A percentile compares a stretch with the other conserved stretches of the same genome.
Evolutionary conservation across 1,140 invertebrate species (phyloP).

Genomic region (Meteorus sp.): DNA sequence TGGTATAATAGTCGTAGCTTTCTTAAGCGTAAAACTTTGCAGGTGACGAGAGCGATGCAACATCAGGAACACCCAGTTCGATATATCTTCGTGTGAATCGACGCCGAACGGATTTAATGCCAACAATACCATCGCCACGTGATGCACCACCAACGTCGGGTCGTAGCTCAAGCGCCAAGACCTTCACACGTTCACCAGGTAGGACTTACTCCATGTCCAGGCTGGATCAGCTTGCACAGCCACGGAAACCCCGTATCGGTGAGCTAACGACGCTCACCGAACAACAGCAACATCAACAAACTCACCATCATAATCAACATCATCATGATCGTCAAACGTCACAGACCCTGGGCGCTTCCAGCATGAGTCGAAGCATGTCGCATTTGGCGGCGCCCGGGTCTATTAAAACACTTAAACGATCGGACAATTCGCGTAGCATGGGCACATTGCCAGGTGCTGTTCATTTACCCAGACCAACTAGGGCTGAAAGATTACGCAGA

Average conservation of each 20-base stretch:
- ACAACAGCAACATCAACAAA: constrained; percentile 47
- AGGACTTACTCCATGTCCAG: constrained; percentile 91
- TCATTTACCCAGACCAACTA: constrained; percentile 57
- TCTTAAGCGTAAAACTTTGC: constrained; percentile 49
- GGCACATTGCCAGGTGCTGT: constrained; percentile 53
- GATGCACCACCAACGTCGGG: constrained; percentile 60
- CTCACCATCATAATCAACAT: constrained; percentile 18
- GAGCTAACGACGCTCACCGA: constrained; percentile 62
- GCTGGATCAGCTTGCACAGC: constrained; percentile 81
- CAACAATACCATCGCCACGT: constrained; percentile 79
- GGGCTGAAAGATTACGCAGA: constrained; percentile 61
- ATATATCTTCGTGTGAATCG: constrained; percentile 74
- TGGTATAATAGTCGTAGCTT: constrained; percentile 29
- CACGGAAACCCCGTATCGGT: constrained; percentile 62
- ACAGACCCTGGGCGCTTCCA: constrained; percentile 55
- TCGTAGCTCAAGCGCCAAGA: constrained; percentile 60
- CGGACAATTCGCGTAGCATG: constrained; percentile 62
- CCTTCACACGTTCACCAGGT: constrained; percentile 73
- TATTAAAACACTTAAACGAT: constrained; percentile 52
- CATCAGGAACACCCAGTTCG: constrained; percentile 54
- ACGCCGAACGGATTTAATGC: constrained; percentile 85
- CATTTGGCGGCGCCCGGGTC: constrained; percentile 61
- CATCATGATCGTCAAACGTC: constrained; percentile 16
- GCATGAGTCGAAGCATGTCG: constrained; percentile 71
- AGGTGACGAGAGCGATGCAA: constrained; percentile 62